Percentiles rank a stretch among this genome's conserved stretches.
Evolutionary conservation across 1,140 invertebrate genomes (phyloP).

Genomic region (Sitobion miscanthi): DNA sequence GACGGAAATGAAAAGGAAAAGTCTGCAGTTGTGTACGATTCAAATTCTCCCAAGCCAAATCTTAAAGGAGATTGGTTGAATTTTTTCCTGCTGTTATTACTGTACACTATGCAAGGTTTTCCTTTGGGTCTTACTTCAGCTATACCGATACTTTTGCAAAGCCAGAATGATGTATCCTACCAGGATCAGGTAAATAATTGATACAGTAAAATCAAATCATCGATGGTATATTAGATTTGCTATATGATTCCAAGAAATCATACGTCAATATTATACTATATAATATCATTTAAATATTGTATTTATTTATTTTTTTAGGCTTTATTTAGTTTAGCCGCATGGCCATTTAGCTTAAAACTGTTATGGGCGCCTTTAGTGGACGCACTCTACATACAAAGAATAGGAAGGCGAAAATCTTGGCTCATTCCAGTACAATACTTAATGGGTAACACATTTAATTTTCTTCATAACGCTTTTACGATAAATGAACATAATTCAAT

Average conservation of each 20-base stretch:
- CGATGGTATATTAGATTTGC: background rate
- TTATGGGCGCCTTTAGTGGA: slow-evolving; percentile 99
- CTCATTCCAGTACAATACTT: slow-evolving; percentile 90
- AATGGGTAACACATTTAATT: slow-evolving; percentile 67
- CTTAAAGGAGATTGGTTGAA: slow-evolving; percentile 73
- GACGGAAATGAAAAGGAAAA: background rate
- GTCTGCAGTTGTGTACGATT: background rate
- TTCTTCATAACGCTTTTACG: background rate
- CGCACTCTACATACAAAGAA: slow-evolving; percentile 79
- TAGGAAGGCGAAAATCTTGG: slow-evolving; percentile 97
- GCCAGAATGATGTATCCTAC: slow-evolving; percentile 82
- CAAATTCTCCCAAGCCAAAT: background rate
- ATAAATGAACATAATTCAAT: background rate
- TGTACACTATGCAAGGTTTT: slow-evolving; percentile 95
- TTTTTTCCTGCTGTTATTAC: slow-evolving; percentile 84
- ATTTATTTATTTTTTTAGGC: slow-evolving; percentile 72
- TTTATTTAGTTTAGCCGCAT: slow-evolving; percentile 97
- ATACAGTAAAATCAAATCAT: background rate
- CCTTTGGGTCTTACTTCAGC: slow-evolving; percentile 91
- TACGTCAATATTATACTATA: background rate
- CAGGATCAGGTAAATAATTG: slow-evolving; percentile 73
- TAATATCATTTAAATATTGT: background rate
- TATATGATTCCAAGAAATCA: background rate
- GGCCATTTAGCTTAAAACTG: slow-evolving; percentile 98
- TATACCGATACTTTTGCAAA: slow-evolving; percentile 94